Evolutionary conservation across 2,797 vertebrate genomes (phyloP), one percentile per base, ranked within the genome.

Genomic region (Microchirus variegatus): DNA sequence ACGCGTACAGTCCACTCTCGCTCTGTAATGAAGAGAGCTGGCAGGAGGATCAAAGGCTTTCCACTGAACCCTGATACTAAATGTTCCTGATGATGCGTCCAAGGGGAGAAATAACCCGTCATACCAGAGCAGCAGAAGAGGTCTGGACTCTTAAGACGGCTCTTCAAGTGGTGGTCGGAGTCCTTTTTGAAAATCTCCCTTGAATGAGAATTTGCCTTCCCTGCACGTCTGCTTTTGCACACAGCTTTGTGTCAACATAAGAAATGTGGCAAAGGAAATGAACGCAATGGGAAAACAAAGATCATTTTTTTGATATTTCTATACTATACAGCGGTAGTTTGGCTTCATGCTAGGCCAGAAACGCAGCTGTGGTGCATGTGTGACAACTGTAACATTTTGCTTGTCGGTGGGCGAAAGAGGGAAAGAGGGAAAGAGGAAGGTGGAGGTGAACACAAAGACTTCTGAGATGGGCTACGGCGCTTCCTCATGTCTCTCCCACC

Each of bases 41-140:
- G 83, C 83, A 77, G 67, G 19, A 40, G 5, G 41, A 81, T 85
- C 83, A 85, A 87, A 87, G 80, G 26, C 52, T 83, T 84, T 79
- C 71, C 84, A 74, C 74, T 66, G 67, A 73, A 44, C 69, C 74
- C 70, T 85, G 83, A 83, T 72, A 50, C 83, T 79, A 81, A 88
- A 84, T 82, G 77, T 83, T 83, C 41, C 73, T 77, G 77, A 82
- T 87, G 78, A 82, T 56, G 68, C 68, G 73, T 81, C 75, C 57
- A 10, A 73, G 47, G 36, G 66, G 61, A 45, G 41, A 66, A 57
- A 53, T n/a, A 31, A 65, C 68, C 15, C 59, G 75, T 84, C 59
- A 66, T 77, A 73, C 70, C 68, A 68, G 78, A 72, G 76, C 61
- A 70, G 73, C 22, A 10, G 26, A 68, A 68, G 69, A 41, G 54